Percentiles rank a stretch among this genome's conserved stretches.
Conservation (phyloP, 2,888 invertebrate genomes). For the Andrena bicolor region DNA sequence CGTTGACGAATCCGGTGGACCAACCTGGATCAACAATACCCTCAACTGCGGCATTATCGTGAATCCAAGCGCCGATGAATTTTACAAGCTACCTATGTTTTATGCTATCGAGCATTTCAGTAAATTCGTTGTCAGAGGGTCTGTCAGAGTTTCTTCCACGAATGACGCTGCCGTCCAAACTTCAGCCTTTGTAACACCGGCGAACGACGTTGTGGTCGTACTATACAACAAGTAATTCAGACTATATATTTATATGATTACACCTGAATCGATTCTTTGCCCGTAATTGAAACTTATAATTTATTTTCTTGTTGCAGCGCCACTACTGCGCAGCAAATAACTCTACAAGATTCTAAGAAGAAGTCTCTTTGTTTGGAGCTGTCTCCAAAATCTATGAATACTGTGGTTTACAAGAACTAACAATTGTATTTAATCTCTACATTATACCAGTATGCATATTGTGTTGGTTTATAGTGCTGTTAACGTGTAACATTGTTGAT, state of each 20-base stretch:
- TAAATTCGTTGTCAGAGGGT: conserved; percentile 84
- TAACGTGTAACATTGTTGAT: too few species aligned
- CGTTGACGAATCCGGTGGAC: conserved; percentile 91
- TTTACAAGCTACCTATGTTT: conserved; percentile 96
- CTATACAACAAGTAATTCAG: conserved; percentile 86
- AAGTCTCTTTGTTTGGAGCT: conserved; percentile 12
- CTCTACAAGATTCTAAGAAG: conserved; percentile 3
- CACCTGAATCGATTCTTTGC: too few species aligned
- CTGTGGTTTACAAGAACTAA: conserved; percentile 23
- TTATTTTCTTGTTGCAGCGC: conserved; percentile 11
- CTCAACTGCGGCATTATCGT: conserved; percentile 93
- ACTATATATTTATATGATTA: neutral
- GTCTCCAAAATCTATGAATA: conserved; percentile 41
- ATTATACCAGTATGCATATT: too few species aligned
- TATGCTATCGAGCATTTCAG: conserved; percentile 94
- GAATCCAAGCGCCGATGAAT: conserved; percentile 88
- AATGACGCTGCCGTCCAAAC: conserved; percentile 81
- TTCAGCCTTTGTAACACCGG: conserved; percentile 86
- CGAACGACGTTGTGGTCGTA: conserved; percentile 85
- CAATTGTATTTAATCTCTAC: too few species aligned
- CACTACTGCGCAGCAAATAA: neutral
- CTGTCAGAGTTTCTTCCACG: conserved; percentile 58
- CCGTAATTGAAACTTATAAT: too few species aligned
- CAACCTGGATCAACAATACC: conserved; percentile 92
- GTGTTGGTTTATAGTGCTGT: too few species aligned